Conservation (phyloP, 2,113 vertebrate species). For the Hipposideros armiger region DNA sequence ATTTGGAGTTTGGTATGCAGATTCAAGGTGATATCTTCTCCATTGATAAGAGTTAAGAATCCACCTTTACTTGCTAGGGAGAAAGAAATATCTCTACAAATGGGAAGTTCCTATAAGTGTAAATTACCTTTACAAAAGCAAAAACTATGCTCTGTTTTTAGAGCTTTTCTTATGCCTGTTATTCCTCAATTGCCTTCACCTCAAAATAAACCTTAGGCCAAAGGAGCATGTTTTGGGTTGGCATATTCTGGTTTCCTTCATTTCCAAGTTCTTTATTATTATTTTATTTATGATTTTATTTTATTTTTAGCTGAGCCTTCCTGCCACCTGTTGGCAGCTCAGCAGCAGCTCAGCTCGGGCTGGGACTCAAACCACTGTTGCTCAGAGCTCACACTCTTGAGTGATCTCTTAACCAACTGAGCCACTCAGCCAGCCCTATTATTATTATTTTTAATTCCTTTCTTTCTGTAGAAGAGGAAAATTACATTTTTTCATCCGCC, state of each 20-base stretch:
- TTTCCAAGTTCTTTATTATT: not conserved
- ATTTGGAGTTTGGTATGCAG: not conserved
- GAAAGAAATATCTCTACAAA: not conserved
- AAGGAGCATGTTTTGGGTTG: not conserved
- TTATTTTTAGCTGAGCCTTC: no score
- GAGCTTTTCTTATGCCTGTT: not conserved
- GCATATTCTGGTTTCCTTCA: not conserved
- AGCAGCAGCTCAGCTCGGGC: no score
- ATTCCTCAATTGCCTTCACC: not conserved
- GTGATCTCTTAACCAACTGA: no score
- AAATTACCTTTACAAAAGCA: not conserved
- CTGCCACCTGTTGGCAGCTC: no score
- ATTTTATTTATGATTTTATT: no score
- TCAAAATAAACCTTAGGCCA: not conserved
- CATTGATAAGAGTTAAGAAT: not conserved
- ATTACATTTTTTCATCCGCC: not conserved
- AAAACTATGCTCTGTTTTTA: not conserved
- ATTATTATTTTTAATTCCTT: not conserved
- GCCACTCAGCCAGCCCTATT: no score
- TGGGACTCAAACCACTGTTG: no score
- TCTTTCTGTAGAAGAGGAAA: not conserved
- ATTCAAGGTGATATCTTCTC: not conserved
- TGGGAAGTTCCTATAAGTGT: not conserved
- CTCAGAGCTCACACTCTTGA: no score
- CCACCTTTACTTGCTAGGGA: not conserved